Evolutionary conservation across 2,797 vertebrate genomes (phyloP), one percentile per base, ranked within the genome.

Genomic region (Brachyalestes nurse): DNA sequence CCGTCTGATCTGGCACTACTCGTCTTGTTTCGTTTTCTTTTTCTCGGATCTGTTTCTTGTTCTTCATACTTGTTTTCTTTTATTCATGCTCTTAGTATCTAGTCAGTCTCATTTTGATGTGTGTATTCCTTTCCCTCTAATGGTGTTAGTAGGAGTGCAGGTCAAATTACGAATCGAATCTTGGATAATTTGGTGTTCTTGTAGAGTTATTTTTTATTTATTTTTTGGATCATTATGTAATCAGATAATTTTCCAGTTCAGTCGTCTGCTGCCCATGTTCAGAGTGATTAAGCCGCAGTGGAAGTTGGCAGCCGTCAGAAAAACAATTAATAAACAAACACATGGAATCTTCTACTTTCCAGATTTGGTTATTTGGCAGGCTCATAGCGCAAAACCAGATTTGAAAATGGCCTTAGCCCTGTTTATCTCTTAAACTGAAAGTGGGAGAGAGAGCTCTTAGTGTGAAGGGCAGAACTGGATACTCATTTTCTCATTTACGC

Each of bases 1-100:
- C 91, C 82, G 89, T 92, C 91, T 91, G 92, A 93, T 91, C 90
- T 91, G 88, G 90, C 88, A 88, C 92, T 92, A 89, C 89, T 88
- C 87, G 88, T 83, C 87, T 82, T 86, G 45, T 57, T 25, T 90
- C 86, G 87, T 87, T 80, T 53, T 90, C 67, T 86, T 60, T 45
- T 70, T 84, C 79, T 80, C 86, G 77, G 40, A 42, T 47, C 21
- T 61, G 13, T 73, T 58, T 19, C 19, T 28, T 5, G 28, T 28
- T n/a, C 72, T 42, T 4, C n/a, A n/a, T n/a, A n/a, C n/a, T n/a
- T n/a, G n/a, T 25, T 9, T 47, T 16, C 10, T n/a, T 53, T 62
- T 45, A 40, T 47, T 72, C 6, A 57, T 72, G 13, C 60, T 38
- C 60, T 38, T 82, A 19, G 3, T 42, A 51, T 51, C 45, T 6